Evolutionary conservation across 30 jellyfish, hydroid and myxozoan species (phyloP).

Genomic region (Sanderia malayensis): DNA sequence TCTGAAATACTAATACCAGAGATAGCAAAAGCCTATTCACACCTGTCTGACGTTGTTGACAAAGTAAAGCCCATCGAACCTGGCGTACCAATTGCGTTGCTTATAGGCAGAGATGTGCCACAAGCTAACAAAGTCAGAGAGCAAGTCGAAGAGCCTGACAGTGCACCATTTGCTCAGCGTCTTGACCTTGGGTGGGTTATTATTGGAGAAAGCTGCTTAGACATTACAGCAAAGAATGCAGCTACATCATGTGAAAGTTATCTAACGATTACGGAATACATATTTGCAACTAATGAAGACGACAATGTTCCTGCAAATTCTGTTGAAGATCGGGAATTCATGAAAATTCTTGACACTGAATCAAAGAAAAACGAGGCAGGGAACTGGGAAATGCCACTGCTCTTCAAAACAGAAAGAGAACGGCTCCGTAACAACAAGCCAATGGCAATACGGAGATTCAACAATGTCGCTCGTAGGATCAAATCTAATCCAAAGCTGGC

Average conservation of each 20-base stretch:
- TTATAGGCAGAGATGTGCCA: slow-evolving; percentile 34
- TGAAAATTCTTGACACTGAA: slow-evolving; percentile 26
- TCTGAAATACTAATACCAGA: slow-evolving; percentile 39
- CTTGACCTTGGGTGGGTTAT: slow-evolving; percentile 44
- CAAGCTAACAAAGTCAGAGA: slow-evolving; percentile 43
- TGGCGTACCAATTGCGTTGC: slow-evolving; percentile 21
- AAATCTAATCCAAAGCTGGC: slow-evolving; percentile 14
- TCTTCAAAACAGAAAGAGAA: slow-evolving; percentile 33
- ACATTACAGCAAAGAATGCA: slow-evolving; percentile 13
- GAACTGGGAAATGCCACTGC: slow-evolving; percentile 54
- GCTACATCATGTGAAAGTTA: slow-evolving; percentile 18
- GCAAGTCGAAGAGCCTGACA: slow-evolving; percentile 18
- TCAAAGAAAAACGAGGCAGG: slow-evolving; percentile 29
- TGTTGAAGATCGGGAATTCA: slow-evolving; percentile 12
- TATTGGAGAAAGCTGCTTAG: slow-evolving; percentile 42
- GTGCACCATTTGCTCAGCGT: slow-evolving; percentile 40
- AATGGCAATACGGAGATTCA: slow-evolving; percentile 27
- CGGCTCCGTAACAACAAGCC: slow-evolving; percentile 37
- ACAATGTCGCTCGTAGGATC: slow-evolving; percentile 2
- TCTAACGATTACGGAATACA: slow-evolving; percentile 15
- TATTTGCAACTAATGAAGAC: slow-evolving; percentile 19
- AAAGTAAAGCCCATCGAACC: slow-evolving; percentile 26
- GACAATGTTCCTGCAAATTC: slow-evolving; percentile 43
- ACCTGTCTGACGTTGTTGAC: slow-evolving; percentile 19
- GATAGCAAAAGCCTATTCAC: slow-evolving; percentile 24